Percentiles rank a stretch among this genome's conserved stretches.
Evolutionary conservation across 2,113 vertebrate genomes (phyloP).

Genomic region (Rhynchomys soricoides): DNA sequence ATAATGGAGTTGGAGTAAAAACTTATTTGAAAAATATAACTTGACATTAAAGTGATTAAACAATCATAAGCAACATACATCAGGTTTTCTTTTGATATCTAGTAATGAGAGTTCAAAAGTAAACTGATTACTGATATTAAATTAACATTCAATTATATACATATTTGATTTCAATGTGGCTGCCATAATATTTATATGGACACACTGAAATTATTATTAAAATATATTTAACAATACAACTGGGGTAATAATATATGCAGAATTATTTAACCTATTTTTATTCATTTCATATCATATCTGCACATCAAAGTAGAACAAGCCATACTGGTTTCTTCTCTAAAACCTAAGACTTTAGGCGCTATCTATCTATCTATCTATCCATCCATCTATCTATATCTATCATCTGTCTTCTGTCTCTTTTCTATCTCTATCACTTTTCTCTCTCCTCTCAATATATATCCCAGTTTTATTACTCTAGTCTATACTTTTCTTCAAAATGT

Average conservation of each 20-base stretch:
- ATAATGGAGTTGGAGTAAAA: constrained; percentile 12
- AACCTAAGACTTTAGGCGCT: background rate
- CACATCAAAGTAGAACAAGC: background rate
- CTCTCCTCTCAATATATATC: background rate
- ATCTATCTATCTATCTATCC: background rate
- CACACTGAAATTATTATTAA: background rate
- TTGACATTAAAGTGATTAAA: constrained; percentile 31
- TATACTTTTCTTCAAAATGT: background rate
- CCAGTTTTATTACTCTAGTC: background rate
- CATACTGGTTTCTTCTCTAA: background rate
- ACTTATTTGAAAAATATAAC: constrained; percentile 30
- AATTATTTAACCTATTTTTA: background rate
- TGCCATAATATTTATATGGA: constrained; percentile 11
- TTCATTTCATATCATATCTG: background rate
- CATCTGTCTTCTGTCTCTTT: too few species aligned
- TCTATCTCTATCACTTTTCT: too few species aligned
- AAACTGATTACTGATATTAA: constrained; percentile 24
- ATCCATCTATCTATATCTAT: background rate
- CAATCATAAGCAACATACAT: background rate
- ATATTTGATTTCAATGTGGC: background rate
- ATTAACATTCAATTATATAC: background rate
- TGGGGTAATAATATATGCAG: background rate
- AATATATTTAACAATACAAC: background rate
- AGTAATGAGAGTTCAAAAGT: background rate
- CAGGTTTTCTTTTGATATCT: background rate